Evolutionary conservation across 1,140 invertebrate species (phyloP), one percentile per base, ranked within the genome.

Genomic region (Musca domestica): DNA sequence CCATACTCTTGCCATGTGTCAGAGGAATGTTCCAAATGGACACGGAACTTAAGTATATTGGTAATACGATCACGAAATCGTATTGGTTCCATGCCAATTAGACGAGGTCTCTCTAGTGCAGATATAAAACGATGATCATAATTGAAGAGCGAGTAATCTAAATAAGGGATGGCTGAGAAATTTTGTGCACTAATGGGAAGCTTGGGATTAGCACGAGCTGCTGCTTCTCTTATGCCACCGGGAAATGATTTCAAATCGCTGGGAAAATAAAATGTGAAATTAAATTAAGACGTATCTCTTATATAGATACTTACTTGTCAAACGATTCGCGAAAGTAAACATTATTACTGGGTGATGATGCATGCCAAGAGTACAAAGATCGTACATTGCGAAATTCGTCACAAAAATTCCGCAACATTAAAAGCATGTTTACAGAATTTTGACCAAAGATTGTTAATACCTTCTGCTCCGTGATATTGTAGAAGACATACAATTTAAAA

Each of bases 51-150:
- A 86, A 86, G 25, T 80, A 81, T 71, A 86, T 83, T 82, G 86
- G 85, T 56, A 86, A 86, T 69, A 87, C 71, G 76, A 67, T 80
- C 78, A 76, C 51, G 91, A 85, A 68, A 95, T 91, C 17, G 93
- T 91, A 83, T 95, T 89, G 76, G 98, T 91, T 82, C 91, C 6
- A 46, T 15, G 4, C 46, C 93, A 82, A 94, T 96, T 52, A 91
- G 30, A 84, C 98, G 98, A 0, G 96, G 96, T 68, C 95, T 86
- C 83, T 98, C 96, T 89, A 98, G 91, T 54, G 94, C 90, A 1
- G 95, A 97, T 0, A 99, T 92, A 90, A 93, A 95, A 81, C 97
- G 96, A 79, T 98, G 95, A 80, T 98, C 95, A 80, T 98, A 98
- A 77, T 91, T 95, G 80, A 98, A 99, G 4, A 98, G 84, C 1